Base-by-base conservation (phyloP, 2,888 invertebrate species). In the Leptopilina syphax region DNA sequence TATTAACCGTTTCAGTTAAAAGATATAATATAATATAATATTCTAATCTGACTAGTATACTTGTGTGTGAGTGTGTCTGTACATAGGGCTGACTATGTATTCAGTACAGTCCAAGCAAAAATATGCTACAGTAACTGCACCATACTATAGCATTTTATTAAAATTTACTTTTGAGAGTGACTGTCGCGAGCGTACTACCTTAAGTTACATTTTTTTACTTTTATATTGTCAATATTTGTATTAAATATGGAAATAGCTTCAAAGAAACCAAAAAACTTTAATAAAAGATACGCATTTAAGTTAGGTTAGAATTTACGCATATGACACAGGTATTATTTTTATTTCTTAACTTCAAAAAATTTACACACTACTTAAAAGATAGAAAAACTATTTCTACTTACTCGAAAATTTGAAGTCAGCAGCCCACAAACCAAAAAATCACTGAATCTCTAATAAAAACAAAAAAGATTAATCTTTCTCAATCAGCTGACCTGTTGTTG, bases 331-430 rank as follows among this genome's bases (percentile, higher is more conserved):
- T 27, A 27, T 27, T 27, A 27, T 27, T 27, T 27, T 27, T 27
- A 27, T 18, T 60, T 18, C 18, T 18, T 60, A 60, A 18, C 60
- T 6, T 60, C 60, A n/a, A 18, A n/a, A 60, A 60, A 60, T n/a
- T 60, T 60, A 27, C 27, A 60, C n/a, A n/a, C 60, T 60, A 18
- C n/a, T 3, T 60, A 60, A 60, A 60, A 60, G 60, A 60, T 24
- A 60, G n/a, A 60, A 18, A 60, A 60, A 4, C 60, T 60, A 60
- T n/a, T 60, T 60, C 60, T 60, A 60, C 60, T 60, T 60, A 60
- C 60, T 60, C 7, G 60, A 60, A 60, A 60, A 60, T 27, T 18
- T n/a, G 47, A 47, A 60, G 60, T 60, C 60, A 7, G n/a, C 60
- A 60, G n/a, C 7, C 60, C 60, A 60, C 3, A n/a, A n/a, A 18